Evolutionary conservation across 2,113 vertebrate species (phyloP), one percentile per base, ranked within the genome.

Genomic region (Ia io): DNA sequence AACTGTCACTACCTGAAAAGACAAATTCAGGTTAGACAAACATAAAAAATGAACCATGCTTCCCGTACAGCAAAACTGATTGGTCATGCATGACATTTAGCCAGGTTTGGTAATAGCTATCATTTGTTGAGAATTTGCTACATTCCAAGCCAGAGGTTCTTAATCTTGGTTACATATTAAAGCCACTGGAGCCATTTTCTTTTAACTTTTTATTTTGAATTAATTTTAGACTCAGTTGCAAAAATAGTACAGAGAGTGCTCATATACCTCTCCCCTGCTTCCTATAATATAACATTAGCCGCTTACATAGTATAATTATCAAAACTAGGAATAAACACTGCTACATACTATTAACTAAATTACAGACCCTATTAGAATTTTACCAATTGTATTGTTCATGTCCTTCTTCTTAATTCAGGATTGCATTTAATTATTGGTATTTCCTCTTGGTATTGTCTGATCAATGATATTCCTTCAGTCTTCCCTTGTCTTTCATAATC

Each of bases 141-240:
- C 7, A 30, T 88, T 77, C 47, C 65, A 65, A 93, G 16, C 3
- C 25, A 77, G 30, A 90, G 3, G 5, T 84, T 78, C 44, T 94
- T 49, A 83, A 44, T 82, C 71, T 88, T 77, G 47, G 23, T 37
- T 78, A 79, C 16, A 51, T 35, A 47, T 10, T 82, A 90, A 13
- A 85, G 74, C 88, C 65, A 93, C 6, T 18, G 70, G 16, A 82
- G n/a, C 53, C 5, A 9, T 67, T 73, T 84, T 80, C 63, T 35
- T 88, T 73, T 1, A 74, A 80, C 16, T 90, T 92, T 83, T 84
- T 6, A 80, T 93, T 96, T 78, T 84, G 9, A 93, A 83, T 86
- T 96, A 35, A 71, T 22, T 92, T 84, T 83, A 74, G 17, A 76
- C 22, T 73, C 63, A 49, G 1, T 82, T 78, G 13, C 59, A 61